phyloP scores from a whole-genome alignment of 2,888 invertebrate species.

The Neoitamus cyanurus region DNA sequence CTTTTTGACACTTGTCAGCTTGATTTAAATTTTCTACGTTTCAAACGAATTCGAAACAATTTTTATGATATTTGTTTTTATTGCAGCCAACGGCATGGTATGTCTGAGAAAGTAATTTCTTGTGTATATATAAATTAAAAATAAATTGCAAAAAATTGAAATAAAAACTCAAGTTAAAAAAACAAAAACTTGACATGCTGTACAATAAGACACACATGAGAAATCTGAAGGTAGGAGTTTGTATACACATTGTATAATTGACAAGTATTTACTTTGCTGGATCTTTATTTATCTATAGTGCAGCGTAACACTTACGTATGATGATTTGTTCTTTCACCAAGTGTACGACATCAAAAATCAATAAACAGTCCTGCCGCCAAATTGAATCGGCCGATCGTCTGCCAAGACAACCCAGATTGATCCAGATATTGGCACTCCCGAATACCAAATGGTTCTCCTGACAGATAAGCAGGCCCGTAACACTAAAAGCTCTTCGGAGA shows the following conservation, averaged over 20 bases:
- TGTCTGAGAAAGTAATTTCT: too few relatives aligned
- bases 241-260: background rate
- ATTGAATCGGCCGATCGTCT: background rate
- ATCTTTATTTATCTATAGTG: background rate
- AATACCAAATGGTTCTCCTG: background rate
- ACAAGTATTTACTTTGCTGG: background rate
- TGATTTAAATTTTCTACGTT: too few relatives aligned
- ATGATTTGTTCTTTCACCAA: background rate
- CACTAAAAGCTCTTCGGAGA: conserved; percentile 15
- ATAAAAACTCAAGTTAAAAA: too few relatives aligned
- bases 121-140: too few relatives aligned
- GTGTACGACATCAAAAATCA: background rate
- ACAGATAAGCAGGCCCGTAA: conserved; percentile 1
- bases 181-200: too few relatives aligned
- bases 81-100: too few relatives aligned
- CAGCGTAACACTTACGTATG: background rate
- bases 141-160: too few relatives aligned
- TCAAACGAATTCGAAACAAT: too few relatives aligned
- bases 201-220: too few relatives aligned
- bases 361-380: background rate
- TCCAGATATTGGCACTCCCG: background rate
- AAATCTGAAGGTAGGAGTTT: too few relatives aligned
- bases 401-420: background rate
- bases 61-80: too few relatives aligned
- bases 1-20: too few relatives aligned